Percentiles rank a stretch among this genome's conserved stretches.
Evolutionary conservation across 1,140 invertebrate genomes (phyloP).

Genomic region (Drosophila pachea): DNA sequence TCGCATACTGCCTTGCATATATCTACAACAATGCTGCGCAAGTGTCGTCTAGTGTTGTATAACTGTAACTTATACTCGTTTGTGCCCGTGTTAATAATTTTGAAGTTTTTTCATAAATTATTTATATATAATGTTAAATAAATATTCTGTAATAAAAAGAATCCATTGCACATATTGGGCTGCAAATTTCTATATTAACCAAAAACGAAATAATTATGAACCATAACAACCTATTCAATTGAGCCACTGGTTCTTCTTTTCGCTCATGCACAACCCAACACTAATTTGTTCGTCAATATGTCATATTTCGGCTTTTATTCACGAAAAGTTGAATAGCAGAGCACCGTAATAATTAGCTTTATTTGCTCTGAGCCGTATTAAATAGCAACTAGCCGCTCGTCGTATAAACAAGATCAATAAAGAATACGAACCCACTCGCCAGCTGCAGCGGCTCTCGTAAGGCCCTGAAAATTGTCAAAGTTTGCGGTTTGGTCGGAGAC

Average conservation of each 20-base stretch:
- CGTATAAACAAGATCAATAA: constrained; percentile 18
- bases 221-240: constrained; percentile 6
- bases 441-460: constrained; percentile 18
- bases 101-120: neutral
- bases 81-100: neutral
- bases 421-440: constrained; percentile 9
- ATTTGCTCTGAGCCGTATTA: constrained; percentile 30
- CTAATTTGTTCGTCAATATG: constrained; percentile 61
- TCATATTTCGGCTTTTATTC: constrained; percentile 75
- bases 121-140: neutral
- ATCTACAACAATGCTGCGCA: constrained; percentile 8
- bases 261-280: constrained; percentile 26
- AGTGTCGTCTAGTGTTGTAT: neutral
- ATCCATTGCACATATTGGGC: neutral
- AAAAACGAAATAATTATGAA: neutral
- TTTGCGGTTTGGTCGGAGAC: constrained; percentile 37
- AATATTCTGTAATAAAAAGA: neutral
- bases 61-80: neutral
- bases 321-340: constrained; percentile 61
- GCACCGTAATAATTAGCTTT: constrained; percentile 40
- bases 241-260: constrained; percentile 21
- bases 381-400: constrained; percentile 30
- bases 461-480: constrained; percentile 35
- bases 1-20: constrained; percentile 7
- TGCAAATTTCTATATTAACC: neutral